These are phyloP conservation scores for Pseudococcus jackbeardsleyi DNA, from an alignment of 2,888 invertebrate genomes.

Conservation along the genomic window DNA sequence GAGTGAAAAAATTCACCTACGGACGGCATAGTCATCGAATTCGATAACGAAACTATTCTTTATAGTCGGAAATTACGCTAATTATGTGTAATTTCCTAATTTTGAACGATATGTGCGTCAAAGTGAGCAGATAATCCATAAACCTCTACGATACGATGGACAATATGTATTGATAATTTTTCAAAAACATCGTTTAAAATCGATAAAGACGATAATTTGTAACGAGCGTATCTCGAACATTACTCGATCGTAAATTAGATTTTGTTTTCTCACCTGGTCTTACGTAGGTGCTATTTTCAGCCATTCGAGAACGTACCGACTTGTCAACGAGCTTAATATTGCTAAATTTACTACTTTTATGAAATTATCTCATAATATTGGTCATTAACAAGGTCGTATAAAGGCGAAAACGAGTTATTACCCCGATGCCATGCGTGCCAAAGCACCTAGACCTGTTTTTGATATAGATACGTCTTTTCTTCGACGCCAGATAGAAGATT, in stretches of 20 bases:
- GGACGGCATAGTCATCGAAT: not conserved
- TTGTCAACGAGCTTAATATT: not conserved
- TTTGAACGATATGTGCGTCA: not conserved
- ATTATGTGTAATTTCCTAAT: not conserved
- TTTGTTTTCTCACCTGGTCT: not conserved
- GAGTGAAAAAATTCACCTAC: too few relatives aligned
- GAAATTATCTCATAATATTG: not conserved
- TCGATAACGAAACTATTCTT: not conserved
- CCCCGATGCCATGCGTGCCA: not conserved
- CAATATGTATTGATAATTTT: not conserved
- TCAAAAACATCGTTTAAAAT: not conserved
- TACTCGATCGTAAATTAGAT: not conserved
- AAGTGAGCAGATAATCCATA: not conserved
- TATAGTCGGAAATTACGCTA: not conserved
- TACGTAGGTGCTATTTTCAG: not conserved
- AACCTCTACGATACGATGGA: not conserved
- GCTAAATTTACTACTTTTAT: not conserved
- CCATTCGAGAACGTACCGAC: not conserved
- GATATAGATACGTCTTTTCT: not conserved
- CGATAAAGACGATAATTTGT: not conserved
- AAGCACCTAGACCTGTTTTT: too few relatives aligned
- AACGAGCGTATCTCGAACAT: not conserved
- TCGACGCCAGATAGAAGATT: not conserved
- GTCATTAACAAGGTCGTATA: slow-evolving; percentile 45
- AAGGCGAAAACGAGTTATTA: not conserved